These are phyloP conservation scores for Apamea sordens DNA, from an alignment of 2,888 invertebrate genomes.

Conservation along the genomic window DNA sequence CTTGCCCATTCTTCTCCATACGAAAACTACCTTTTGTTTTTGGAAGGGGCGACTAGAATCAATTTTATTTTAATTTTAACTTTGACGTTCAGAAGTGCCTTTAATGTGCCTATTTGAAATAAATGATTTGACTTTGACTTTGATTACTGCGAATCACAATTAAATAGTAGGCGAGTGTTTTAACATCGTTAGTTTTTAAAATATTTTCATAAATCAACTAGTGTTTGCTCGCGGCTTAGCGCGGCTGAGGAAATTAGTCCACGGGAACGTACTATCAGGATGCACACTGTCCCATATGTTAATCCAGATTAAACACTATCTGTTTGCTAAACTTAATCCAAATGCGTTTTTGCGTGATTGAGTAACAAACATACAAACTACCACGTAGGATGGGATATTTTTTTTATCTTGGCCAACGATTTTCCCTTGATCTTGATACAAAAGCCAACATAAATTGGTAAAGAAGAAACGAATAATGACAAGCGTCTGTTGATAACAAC, in stretches of 20 bases:
- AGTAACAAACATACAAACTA: not conserved
- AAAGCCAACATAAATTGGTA: not conserved
- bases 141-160: not conserved
- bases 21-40: too few species aligned
- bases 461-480: constrained; percentile 6
- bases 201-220: not conserved
- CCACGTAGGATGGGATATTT: too few species aligned
- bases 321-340: not conserved
- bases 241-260: too few species aligned
- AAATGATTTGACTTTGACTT: too few species aligned
- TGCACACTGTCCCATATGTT: not conserved
- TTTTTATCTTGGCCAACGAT: too few species aligned
- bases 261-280: not conserved
- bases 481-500: not conserved
- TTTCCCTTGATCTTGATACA: not conserved
- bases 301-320: not conserved
- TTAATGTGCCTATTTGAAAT: too few species aligned
- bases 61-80: too few species aligned
- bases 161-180: too few species aligned
- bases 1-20: too few species aligned
- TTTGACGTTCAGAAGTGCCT: too few species aligned
- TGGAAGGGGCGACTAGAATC: too few species aligned
- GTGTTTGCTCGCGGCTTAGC: not conserved
- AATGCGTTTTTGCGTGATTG: not conserved
- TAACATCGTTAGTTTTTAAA: not conserved